Evolutionary conservation across 2,888 invertebrate species (phyloP).

Genomic region (Sericinus montela): DNA sequence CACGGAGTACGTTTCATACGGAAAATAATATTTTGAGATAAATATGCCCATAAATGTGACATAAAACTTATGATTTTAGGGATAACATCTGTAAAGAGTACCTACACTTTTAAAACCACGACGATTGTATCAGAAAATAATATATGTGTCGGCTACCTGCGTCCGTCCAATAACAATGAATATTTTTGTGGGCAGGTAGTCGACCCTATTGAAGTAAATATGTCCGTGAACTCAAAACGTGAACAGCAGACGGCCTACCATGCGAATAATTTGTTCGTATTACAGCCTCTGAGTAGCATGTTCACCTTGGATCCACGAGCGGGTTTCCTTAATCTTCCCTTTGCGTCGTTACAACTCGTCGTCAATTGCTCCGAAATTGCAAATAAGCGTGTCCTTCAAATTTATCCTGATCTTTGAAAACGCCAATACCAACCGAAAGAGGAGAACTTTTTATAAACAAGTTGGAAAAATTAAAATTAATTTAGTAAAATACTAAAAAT

Average conservation of each 20-base stretch:
- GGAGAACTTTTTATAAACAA: too few species aligned
- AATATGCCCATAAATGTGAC: too few species aligned
- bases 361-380: slow-evolving; percentile 1
- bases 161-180: slow-evolving; percentile 2
- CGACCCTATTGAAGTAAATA: slow-evolving; percentile 39
- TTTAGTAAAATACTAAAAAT: too few species aligned
- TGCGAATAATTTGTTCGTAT: slow-evolving; percentile 68
- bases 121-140: not conserved
- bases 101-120: too few species aligned
- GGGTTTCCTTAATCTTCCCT: slow-evolving; percentile 57
- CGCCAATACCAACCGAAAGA: too few species aligned
- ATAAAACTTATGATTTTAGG: too few species aligned
- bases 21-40: too few species aligned
- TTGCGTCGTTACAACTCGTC: slow-evolving; percentile 8
- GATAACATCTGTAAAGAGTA: too few species aligned
- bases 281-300: slow-evolving; percentile 54
- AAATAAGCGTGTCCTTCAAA: not conserved
- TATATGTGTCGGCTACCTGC: slow-evolving; percentile 2
- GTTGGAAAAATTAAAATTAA: too few species aligned
- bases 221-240: slow-evolving; percentile 59
- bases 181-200: slow-evolving; percentile 44
- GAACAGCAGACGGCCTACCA: slow-evolving; percentile 59
- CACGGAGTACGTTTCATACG: too few species aligned
- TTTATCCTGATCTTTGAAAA: not conserved
- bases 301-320: slow-evolving; percentile 64